phyloP scores from a whole-genome alignment of 2,113 vertebrate species.

The Nansenia antarctica region DNA sequence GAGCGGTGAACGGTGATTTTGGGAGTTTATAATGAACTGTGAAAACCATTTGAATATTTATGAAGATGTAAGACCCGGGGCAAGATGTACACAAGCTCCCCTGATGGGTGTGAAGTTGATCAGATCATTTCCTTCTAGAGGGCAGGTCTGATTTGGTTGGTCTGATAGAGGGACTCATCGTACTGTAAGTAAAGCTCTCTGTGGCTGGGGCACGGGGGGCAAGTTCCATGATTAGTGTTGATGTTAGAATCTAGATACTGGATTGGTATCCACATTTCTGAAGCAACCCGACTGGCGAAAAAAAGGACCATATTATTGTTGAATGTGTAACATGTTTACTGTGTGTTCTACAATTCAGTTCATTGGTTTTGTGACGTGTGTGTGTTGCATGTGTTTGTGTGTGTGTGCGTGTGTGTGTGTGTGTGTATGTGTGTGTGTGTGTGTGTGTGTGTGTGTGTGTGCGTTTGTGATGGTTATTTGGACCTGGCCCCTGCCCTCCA shows the following conservation, averaged over 20 bases:
- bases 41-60: conserved; percentile 84
- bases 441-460: background rate
- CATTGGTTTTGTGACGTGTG: no score
- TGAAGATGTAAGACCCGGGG: conserved; percentile 80
- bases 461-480: conserved; percentile 30
- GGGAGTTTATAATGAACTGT: conserved; percentile 78
- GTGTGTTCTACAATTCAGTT: no score
- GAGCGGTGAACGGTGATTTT: conserved; percentile 74
- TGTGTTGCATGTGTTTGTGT: background rate
- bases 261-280: no score
- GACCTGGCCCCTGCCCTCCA: conserved; percentile 44
- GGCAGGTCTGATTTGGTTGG: conserved; percentile 64
- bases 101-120: conserved; percentile 79
- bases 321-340: no score
- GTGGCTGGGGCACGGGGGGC: conserved; percentile 40
- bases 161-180: conserved; percentile 60
- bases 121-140: conserved; percentile 69
- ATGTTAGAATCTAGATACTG: no score
- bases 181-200: conserved; percentile 47
- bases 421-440: background rate
- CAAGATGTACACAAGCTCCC: conserved; percentile 81
- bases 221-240: conserved; percentile 7
- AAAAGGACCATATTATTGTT: no score
- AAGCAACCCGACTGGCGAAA: no score
- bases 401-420: background rate